Evolutionary conservation across 2,797 vertebrate species (phyloP).

Genomic region (Galagoides demidoff): DNA sequence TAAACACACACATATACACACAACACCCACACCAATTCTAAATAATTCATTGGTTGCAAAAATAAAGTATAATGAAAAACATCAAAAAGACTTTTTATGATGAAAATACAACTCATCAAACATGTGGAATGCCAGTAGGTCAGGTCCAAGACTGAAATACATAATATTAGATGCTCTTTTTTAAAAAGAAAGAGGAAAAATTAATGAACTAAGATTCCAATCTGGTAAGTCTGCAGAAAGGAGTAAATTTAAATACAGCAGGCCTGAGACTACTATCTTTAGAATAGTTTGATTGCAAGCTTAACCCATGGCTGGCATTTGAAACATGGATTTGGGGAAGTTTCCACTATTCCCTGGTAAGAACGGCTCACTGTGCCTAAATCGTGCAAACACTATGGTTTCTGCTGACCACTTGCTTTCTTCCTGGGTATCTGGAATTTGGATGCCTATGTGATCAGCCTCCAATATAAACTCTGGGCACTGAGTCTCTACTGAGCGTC

Average conservation of each 20-base stretch:
- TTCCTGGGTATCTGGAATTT: neutral
- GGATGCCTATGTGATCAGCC: neutral
- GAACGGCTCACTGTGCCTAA: neutral
- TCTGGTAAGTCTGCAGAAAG: neutral
- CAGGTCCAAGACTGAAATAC: neutral
- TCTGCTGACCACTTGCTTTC: neutral
- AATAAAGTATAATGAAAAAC: neutral
- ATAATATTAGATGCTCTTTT: neutral
- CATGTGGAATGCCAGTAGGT: neutral
- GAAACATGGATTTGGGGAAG: neutral
- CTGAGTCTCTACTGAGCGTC: neutral
- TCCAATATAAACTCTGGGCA: neutral
- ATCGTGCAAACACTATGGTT: neutral
- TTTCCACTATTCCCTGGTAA: neutral
- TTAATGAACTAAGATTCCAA: neutral
- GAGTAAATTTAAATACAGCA: neutral
- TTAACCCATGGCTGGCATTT: neutral
- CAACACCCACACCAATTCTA: neutral
- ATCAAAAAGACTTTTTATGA: neutral
- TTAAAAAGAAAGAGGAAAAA: neutral
- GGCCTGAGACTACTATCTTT: neutral
- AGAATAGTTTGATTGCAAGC: neutral
- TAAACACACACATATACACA: neutral
- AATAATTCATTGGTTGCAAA: neutral
- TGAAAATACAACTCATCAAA: neutral